phyloP scores from a whole-genome alignment of 2,888 invertebrate genomes.

The Conistra vaccinii region DNA sequence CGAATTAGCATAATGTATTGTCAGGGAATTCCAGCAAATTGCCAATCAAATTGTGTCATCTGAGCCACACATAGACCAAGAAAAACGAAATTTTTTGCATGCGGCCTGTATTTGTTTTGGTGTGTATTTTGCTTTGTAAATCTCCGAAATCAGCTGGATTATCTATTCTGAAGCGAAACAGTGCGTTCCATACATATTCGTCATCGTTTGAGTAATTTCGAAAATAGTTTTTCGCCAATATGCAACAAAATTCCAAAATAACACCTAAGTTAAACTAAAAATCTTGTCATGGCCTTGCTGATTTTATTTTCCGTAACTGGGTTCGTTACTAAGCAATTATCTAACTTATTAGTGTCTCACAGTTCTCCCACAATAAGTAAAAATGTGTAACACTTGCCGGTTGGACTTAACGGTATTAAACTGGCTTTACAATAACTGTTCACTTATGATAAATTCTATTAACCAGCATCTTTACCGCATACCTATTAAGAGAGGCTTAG shows the following conservation, averaged over 20 bases:
- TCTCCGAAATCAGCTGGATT: no score
- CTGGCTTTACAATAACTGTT: background rate
- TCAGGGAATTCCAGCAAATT: slow-evolving; percentile 5
- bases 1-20: background rate
- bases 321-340: background rate
- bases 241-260: background rate
- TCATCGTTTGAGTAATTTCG: background rate
- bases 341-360: background rate
- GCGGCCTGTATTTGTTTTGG: background rate
- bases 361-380: no score
- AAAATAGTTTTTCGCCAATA: background rate
- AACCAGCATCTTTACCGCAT: background rate
- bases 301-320: background rate
- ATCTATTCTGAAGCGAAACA: no score
- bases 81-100: no score
- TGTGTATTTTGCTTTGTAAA: background rate
- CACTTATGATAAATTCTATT: background rate
- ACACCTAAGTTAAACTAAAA: no score
- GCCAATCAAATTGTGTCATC: background rate
- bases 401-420: background rate
- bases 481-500: background rate
- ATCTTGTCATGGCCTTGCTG: background rate
- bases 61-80: background rate
- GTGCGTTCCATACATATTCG: background rate
- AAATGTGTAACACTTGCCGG: background rate